A percentile compares a stretch with the other conserved stretches of the same genome.
These are phyloP conservation scores for Lepidurus arcticus DNA, from an alignment of 1,140 invertebrate genomes.

Conservation along the genomic window DNA sequence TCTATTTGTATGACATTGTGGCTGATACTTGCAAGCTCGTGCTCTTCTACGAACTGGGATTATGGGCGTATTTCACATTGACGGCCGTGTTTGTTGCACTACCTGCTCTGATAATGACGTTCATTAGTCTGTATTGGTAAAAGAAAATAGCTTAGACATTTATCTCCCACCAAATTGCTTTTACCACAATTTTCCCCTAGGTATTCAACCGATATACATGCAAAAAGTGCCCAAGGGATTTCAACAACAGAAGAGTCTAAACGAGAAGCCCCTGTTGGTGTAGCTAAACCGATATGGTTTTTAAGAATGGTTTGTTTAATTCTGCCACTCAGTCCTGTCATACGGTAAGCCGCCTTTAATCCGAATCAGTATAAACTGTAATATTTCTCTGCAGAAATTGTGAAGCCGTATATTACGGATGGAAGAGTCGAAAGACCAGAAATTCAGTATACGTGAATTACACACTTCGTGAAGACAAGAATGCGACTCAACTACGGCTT, in stretches of 20 bases:
- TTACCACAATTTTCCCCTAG: neutral
- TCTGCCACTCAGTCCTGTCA: neutral
- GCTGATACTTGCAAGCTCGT: neutral
- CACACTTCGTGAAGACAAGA: slow-evolving; percentile 5
- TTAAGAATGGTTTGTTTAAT: neutral
- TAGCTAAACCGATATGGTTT: neutral
- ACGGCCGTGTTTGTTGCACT: neutral
- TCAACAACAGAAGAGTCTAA: neutral
- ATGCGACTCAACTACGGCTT: neutral
- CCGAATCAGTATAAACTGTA: neutral
- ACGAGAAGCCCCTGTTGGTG: neutral
- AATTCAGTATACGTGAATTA: neutral
- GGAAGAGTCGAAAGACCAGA: neutral
- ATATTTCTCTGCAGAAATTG: neutral
- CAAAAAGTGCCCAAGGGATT: neutral
- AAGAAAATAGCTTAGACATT: neutral
- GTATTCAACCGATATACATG: neutral
- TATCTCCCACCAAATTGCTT: neutral
- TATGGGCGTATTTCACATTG: neutral
- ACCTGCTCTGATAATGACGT: neutral
- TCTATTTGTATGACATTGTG: neutral
- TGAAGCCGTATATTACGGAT: neutral
- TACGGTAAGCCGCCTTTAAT: neutral
- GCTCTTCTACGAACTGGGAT: slow-evolving; percentile 1
- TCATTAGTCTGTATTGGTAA: neutral